Evolutionary conservation across 2,888 invertebrate genomes (phyloP).

Genomic region (Ormyrus rosae): DNA sequence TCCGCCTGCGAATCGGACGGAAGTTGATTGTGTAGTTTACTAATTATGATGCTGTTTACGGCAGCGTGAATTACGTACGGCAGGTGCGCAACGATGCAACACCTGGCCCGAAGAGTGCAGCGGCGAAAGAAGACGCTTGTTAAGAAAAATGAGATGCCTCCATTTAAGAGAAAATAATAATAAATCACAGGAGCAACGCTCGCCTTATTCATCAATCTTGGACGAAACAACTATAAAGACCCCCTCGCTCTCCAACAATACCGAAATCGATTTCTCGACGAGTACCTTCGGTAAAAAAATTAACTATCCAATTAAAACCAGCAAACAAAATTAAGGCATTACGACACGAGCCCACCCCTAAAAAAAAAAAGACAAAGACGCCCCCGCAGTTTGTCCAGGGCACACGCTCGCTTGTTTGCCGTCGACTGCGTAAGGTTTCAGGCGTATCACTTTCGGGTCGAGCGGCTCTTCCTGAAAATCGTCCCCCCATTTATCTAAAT

Average conservation of each 20-base stretch:
- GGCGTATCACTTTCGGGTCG: conserved; percentile 11
- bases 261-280: too few species aligned
- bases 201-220: too few species aligned
- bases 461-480: conserved; percentile 22
- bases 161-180: too few species aligned
- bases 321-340: too few species aligned
- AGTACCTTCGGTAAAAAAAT: too few species aligned
- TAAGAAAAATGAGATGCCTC: conserved; percentile 18
- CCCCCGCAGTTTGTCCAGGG: background rate
- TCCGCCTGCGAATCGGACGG: background rate
- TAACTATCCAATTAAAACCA: too few species aligned
- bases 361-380: background rate
- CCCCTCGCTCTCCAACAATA: too few species aligned
- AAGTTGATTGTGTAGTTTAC: conserved; percentile 24
- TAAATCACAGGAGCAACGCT: too few species aligned
- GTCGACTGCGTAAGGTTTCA: background rate
- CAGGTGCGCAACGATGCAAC: conserved; percentile 32
- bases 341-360: too few species aligned
- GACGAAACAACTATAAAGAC: too few species aligned
- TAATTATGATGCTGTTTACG: conserved; percentile 33
- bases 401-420: too few species aligned
- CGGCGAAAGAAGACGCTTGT: conserved; percentile 25
- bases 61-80: conserved; percentile 22
- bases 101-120: conserved; percentile 21
- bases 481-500: conserved; percentile 42